Percentiles rank a stretch among this genome's conserved stretches.
These are phyloP conservation scores for Grus americana DNA, from an alignment of 2,113 vertebrate species.

Conservation along the genomic window DNA sequence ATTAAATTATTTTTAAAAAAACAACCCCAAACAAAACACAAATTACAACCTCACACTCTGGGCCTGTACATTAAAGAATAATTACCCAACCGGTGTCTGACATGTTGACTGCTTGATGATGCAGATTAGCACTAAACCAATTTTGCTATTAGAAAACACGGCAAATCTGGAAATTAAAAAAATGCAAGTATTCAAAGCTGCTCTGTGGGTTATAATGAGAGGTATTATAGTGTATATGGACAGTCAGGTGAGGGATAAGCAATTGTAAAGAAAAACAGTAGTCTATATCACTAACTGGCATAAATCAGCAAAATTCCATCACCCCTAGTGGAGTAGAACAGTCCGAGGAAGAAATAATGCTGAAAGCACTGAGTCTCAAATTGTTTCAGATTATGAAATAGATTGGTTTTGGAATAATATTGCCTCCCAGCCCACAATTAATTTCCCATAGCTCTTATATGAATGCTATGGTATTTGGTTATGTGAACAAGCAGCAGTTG, in stretches of 20 bases:
- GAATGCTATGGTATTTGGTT: not conserved
- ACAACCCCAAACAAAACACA: not conserved
- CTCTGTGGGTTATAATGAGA: not conserved
- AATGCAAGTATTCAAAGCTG: not conserved
- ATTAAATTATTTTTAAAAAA: not conserved
- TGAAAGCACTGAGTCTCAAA: not conserved
- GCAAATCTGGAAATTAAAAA: not conserved
- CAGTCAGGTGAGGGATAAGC: not conserved
- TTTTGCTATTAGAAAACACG: not conserved
- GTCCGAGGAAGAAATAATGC: not conserved
- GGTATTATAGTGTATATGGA: not conserved
- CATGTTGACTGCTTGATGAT: not conserved
- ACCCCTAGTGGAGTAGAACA: fast-evolving
- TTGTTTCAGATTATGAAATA: not conserved
- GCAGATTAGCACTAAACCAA: not conserved
- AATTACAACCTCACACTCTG: not conserved
- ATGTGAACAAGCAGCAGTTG: not conserved
- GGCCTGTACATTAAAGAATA: not conserved
- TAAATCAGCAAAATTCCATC: not conserved
- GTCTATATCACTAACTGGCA: not conserved
- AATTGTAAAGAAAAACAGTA: not conserved
- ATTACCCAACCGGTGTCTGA: not conserved
- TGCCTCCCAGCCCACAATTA: not conserved
- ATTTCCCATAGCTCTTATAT: not conserved
- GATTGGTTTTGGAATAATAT: not conserved